Conservation (phyloP, 2,113 vertebrate species). For the Protomyctophum bolini region DNA sequence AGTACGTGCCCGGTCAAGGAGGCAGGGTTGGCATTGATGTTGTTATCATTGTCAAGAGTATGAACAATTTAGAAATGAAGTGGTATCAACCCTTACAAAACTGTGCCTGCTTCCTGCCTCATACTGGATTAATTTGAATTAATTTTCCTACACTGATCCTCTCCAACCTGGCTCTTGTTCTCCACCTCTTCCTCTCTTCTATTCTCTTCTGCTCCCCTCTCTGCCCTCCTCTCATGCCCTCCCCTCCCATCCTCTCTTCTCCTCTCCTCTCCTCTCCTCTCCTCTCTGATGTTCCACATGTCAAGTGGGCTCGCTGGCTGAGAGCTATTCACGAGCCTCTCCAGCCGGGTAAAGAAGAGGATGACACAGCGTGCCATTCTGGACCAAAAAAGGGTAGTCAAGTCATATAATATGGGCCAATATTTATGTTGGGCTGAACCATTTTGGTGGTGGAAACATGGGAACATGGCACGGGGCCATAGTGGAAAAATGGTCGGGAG, state of each 20-base stretch:
- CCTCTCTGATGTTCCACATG: constrained; percentile 45
- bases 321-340: constrained; percentile 57
- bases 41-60: too few relatives aligned
- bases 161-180: background rate
- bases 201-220: background rate
- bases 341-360: constrained; percentile 29
- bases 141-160: background rate
- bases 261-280: background rate
- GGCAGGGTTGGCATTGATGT: too few relatives aligned
- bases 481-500: background rate
- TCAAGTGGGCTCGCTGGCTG: constrained; percentile 42
- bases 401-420: constrained; percentile 24
- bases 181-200: background rate
- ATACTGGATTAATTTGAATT: background rate
- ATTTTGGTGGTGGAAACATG: background rate
- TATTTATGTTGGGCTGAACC: constrained; percentile 35
- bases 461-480: constrained; percentile 17
- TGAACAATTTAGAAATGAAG: too few relatives aligned
- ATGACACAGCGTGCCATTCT: background rate
- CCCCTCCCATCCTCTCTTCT: background rate
- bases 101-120: background rate
- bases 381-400: constrained; percentile 42
- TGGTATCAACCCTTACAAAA: background rate
- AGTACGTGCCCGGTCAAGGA: too few relatives aligned
- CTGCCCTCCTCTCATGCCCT: too few relatives aligned